These are phyloP conservation scores for Halichondria panicea DNA, from an alignment of 37 sponge, comb jelly and placozoan species.

Conservation along the genomic window DNA sequence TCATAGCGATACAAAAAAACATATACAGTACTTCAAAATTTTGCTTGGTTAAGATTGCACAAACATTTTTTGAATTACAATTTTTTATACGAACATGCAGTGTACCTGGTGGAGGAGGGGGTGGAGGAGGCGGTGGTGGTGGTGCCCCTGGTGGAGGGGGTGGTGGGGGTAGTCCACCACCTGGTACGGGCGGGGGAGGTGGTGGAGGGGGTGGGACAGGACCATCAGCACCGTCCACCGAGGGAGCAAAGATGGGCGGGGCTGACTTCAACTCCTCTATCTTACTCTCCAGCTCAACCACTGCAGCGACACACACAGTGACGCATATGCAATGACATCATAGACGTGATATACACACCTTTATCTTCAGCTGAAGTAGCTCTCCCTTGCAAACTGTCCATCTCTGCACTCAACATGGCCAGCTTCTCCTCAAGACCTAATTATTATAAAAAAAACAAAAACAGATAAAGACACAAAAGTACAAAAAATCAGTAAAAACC, in stretches of 20 bases:
- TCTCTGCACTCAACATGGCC: slow-evolving; percentile 46
- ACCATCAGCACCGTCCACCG: slow-evolving; percentile 14
- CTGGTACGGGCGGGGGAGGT: slow-evolving; percentile 35
- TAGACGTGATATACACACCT: neutral
- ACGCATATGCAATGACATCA: neutral
- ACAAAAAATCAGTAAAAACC: neutral
- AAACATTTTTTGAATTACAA: neutral
- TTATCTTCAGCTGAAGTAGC: neutral
- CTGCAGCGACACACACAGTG: slow-evolving; percentile 19
- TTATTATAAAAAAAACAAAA: neutral
- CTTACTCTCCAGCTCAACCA: slow-evolving; percentile 55
- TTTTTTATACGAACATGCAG: neutral
- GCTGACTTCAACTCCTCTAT: slow-evolving; percentile 23
- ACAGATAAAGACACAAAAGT: neutral
- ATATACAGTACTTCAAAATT: neutral
- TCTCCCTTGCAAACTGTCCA: neutral
- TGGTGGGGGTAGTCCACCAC: slow-evolving; percentile 50
- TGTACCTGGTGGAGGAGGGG: slow-evolving; percentile 45
- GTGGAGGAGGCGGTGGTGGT: slow-evolving; percentile 64
- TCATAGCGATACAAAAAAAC: neutral
- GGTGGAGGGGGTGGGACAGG: slow-evolving; percentile 52
- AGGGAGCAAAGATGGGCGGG: slow-evolving; percentile 1
- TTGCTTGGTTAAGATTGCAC: neutral
- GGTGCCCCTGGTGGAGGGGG: slow-evolving; percentile 49
- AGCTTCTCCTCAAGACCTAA: slow-evolving; percentile 75